Percentiles rank a stretch among this genome's conserved stretches.
phyloP scores from a whole-genome alignment of 2,888 invertebrate species.

The Tillus elongatus region DNA sequence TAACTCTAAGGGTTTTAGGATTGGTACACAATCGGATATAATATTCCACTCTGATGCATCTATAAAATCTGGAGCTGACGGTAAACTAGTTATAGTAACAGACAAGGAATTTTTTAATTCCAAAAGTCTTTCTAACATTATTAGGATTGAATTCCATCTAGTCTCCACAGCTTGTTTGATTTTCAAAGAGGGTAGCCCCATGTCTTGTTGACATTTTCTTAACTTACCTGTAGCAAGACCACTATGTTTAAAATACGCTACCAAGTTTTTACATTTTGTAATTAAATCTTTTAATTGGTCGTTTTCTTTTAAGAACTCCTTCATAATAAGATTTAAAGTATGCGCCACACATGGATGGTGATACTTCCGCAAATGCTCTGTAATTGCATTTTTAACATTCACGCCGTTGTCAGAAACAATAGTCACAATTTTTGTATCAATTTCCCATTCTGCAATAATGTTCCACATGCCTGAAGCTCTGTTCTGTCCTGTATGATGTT shows the following conservation, averaged over 20 bases:
- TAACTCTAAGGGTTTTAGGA: constrained; percentile 20
- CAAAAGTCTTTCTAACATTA: constrained; percentile 22
- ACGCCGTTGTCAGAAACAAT: constrained; percentile 22
- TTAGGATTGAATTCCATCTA: constrained; percentile 24
- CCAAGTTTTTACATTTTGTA: constrained; percentile 12
- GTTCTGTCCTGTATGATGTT: constrained; percentile 17
- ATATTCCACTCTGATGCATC: constrained; percentile 21
- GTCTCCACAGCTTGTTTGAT: constrained; percentile 24
- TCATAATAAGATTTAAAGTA: constrained; percentile 19
- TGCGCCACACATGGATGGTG: constrained; percentile 25
- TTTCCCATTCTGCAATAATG: constrained; percentile 18
- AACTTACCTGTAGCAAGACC: constrained; percentile 15
- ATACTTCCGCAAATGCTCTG: constrained; percentile 14
- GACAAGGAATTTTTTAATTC: constrained; percentile 19
- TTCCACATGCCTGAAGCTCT: constrained; percentile 14
- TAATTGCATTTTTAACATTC: constrained; percentile 21
- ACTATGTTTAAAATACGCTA: constrained; percentile 17
- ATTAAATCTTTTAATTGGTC: constrained; percentile 11
- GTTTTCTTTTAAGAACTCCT: constrained; percentile 11
- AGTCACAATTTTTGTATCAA: constrained; percentile 19
- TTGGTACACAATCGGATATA: constrained; percentile 17
- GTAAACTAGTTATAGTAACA: constrained; percentile 14
- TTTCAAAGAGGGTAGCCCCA: constrained; percentile 20
- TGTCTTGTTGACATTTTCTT: constrained; percentile 16
- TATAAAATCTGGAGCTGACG: constrained; percentile 18